phyloP scores from a whole-genome alignment of 2,113 vertebrate species.

The Phaethon lepturus region DNA sequence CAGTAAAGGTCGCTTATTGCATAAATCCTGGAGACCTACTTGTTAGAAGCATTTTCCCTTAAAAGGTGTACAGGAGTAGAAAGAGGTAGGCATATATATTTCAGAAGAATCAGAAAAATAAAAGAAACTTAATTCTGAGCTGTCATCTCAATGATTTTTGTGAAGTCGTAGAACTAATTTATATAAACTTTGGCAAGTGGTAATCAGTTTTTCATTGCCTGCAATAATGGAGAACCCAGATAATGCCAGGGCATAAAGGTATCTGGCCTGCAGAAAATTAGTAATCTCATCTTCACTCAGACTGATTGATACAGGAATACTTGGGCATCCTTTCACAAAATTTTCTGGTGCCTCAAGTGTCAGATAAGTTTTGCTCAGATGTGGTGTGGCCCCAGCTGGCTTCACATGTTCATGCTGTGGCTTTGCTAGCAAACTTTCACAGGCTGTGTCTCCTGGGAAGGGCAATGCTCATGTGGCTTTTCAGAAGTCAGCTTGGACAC shows the following conservation, averaged over 20 bases:
- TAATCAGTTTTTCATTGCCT: background rate
- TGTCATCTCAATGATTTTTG: background rate
- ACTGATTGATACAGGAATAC: background rate
- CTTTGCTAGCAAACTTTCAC: background rate
- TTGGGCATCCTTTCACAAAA: background rate
- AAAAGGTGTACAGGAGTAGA: background rate
- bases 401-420: background rate
- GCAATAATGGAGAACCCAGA: background rate
- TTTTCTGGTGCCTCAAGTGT: background rate
- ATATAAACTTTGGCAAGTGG: background rate
- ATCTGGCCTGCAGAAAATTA: background rate
- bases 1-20: background rate
- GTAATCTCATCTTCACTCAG: background rate
- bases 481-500: background rate
- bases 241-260: background rate
- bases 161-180: background rate
- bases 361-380: background rate
- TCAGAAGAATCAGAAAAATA: background rate
- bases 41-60: background rate
- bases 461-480: background rate
- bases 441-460: background rate
- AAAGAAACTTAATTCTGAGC: background rate
- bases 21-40: conserved; percentile 4
- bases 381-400: background rate
- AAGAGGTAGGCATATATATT: background rate